A percentile compares a stretch with the other conserved stretches of the same genome.
Evolutionary conservation across 2,113 vertebrate genomes (phyloP).

Genomic region (Cichladusa arquata): DNA sequence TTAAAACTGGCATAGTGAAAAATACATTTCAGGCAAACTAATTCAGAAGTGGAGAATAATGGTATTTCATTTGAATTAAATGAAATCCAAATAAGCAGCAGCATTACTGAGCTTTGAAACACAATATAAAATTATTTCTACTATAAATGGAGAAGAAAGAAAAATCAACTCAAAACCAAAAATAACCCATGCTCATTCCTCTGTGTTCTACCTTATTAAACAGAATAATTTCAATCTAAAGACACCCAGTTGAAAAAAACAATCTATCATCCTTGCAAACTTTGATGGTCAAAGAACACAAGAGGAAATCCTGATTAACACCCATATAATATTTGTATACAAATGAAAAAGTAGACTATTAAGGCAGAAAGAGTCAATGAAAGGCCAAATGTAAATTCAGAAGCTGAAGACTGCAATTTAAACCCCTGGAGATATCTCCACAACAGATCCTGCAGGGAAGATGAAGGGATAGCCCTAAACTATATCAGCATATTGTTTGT

Average conservation of each 20-base stretch:
- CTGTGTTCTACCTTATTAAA: not conserved
- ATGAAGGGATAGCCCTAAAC: slow-evolving; percentile 32
- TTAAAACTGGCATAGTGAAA: not conserved
- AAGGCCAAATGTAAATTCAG: slow-evolving; percentile 43
- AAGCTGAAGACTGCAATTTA: slow-evolving; percentile 9
- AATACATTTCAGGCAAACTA: not conserved
- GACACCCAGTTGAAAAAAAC: not conserved
- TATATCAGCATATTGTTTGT: slow-evolving; percentile 60
- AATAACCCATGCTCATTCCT: not conserved
- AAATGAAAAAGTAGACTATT: slow-evolving; percentile 1
- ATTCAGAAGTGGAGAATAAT: not conserved
- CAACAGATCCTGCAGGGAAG: slow-evolving; percentile 23
- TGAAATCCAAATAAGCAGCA: not conserved
- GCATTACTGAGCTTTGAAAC: not conserved
- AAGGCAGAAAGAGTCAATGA: slow-evolving; percentile 18
- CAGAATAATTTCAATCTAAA: not conserved
- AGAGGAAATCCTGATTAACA: not conserved
- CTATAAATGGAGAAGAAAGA: not conserved
- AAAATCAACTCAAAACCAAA: not conserved
- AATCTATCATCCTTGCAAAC: not conserved
- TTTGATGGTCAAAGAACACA: not conserved
- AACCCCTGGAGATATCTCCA: slow-evolving; percentile 9
- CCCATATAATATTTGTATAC: not conserved
- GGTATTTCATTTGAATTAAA: not conserved
- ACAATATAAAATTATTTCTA: not conserved